Conservation (phyloP, 2,797 vertebrate genomes). For the Acomys russatus region DNA sequence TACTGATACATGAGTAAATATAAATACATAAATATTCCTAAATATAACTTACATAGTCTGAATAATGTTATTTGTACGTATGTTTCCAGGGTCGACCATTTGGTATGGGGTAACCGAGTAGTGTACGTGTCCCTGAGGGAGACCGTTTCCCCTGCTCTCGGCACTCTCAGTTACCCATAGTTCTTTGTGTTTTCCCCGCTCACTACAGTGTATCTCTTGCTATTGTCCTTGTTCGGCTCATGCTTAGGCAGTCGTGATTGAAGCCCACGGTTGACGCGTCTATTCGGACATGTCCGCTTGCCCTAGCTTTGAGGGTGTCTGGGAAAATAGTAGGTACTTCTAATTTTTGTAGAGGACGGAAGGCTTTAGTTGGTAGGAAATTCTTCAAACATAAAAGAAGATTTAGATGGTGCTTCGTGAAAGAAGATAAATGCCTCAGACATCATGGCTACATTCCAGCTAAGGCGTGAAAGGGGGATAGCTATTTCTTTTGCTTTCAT, state of each 20-base stretch:
- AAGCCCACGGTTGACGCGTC: not conserved
- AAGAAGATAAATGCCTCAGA: not conserved
- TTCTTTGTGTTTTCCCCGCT: not conserved
- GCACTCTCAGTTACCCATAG: not conserved
- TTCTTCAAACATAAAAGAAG: not conserved
- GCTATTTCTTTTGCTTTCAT: not conserved
- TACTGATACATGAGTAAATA: not conserved
- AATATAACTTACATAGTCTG: not conserved
- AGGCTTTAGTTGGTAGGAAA: not conserved
- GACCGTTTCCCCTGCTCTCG: not conserved
- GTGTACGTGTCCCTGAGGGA: not conserved
- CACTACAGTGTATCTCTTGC: too few relatives aligned
- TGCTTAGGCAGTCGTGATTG: not conserved
- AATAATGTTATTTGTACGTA: not conserved
- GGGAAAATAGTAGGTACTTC: not conserved
- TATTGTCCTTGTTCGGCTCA: not conserved
- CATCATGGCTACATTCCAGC: not conserved
- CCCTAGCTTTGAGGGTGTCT: not conserved
- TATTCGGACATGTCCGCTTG: not conserved
- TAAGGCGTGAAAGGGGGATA: not conserved
- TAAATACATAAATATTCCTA: not conserved
- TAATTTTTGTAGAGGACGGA: not conserved
- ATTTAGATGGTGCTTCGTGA: not conserved
- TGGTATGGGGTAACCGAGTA: too few relatives aligned
- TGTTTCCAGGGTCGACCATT: not conserved